Evolutionary conservation across 1,140 invertebrate genomes (phyloP).

Genomic region (Magallana gigas): DNA sequence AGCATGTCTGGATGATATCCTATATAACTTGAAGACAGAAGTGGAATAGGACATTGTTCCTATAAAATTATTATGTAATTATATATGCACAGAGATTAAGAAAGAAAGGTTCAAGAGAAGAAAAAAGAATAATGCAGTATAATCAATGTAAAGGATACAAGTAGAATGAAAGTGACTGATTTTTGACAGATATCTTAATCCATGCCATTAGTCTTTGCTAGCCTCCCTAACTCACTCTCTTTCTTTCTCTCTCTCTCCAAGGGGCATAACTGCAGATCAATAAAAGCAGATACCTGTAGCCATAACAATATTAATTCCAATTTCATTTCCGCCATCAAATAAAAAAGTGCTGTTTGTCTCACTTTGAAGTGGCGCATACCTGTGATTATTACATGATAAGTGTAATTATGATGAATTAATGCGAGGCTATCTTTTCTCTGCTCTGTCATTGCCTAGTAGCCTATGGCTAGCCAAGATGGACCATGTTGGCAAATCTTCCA

Average conservation of each 20-base stretch:
- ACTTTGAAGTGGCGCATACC: slow-evolving; percentile 32
- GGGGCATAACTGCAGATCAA: slow-evolving; percentile 32
- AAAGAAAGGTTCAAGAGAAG: no score
- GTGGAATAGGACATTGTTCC: no score
- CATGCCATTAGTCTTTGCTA: no score
- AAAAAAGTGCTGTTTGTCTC: slow-evolving; percentile 17
- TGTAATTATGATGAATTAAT: slow-evolving; percentile 37
- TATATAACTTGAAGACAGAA: no score
- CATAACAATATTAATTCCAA: neutral
- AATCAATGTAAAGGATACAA: no score
- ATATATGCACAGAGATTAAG: no score
- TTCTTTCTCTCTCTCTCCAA: neutral
- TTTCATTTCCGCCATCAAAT: slow-evolving; percentile 22
- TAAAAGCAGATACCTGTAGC: neutral
- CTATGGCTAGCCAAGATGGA: slow-evolving; percentile 17
- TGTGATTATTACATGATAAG: slow-evolving; percentile 36
- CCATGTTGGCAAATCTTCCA: slow-evolving; percentile 25
- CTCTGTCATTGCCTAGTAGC: slow-evolving; percentile 23
- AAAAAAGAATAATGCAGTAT: no score
- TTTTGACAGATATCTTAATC: no score
- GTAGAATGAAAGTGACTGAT: no score
- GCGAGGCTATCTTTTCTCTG: slow-evolving; percentile 14
- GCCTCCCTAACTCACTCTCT: no score
- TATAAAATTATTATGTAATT: no score
- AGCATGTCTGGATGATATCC: no score